Percentiles rank a stretch among this genome's conserved stretches.
Conservation (phyloP, 2,888 invertebrate species). For the Charanyca ferruginea region DNA sequence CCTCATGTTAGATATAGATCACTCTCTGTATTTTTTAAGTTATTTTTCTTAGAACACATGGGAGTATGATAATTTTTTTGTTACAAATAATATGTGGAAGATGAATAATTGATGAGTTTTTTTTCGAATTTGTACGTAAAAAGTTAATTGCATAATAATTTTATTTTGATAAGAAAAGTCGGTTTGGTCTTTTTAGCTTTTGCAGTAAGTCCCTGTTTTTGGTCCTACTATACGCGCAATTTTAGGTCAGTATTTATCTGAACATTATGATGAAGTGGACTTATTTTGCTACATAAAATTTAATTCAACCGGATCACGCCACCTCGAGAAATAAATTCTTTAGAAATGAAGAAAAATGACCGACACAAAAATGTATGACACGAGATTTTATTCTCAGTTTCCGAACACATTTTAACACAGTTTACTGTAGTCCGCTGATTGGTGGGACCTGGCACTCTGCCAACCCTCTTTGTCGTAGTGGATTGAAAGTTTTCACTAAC, state of each 20-base stretch:
- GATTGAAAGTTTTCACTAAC: slow-evolving; percentile 64
- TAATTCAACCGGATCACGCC: background rate
- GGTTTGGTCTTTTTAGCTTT: background rate
- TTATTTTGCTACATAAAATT: background rate
- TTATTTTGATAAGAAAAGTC: background rate
- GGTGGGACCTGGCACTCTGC: slow-evolving; percentile 56
- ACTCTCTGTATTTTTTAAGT: slow-evolving; percentile 30
- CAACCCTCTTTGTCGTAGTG: slow-evolving; percentile 52
- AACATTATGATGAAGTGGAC: background rate
- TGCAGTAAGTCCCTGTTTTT: background rate
- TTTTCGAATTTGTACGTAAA: background rate
- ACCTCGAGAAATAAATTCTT: slow-evolving; percentile 19
- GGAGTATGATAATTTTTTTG: slow-evolving; percentile 22
- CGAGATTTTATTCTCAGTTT: slow-evolving; percentile 40
- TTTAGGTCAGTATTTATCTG: background rate
- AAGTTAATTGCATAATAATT: background rate
- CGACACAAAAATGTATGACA: slow-evolving; percentile 38
- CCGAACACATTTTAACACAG: slow-evolving; percentile 46
- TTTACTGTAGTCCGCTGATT: slow-evolving; percentile 56
- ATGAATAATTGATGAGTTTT: slow-evolving; percentile 27
- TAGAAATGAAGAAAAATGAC: slow-evolving; percentile 35
- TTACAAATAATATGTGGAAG: slow-evolving; percentile 13
- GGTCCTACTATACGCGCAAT: background rate
- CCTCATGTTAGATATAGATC: slow-evolving; percentile 53
- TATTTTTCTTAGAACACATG: slow-evolving; percentile 30